Base-by-base conservation (phyloP, 1,140 invertebrate genomes). In the Rhopalosiphum padi region DNA sequence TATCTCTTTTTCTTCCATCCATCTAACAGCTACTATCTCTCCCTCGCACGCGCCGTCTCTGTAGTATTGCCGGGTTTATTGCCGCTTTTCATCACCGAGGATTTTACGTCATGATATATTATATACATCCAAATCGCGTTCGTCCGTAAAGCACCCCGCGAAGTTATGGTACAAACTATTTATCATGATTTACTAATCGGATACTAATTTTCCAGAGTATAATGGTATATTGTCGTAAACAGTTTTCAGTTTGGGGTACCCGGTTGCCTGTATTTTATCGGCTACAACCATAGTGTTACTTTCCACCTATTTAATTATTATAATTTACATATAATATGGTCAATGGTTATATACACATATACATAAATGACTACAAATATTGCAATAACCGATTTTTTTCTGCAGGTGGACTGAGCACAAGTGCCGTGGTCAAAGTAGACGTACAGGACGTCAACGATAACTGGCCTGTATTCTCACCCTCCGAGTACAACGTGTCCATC, bases 361-460 rank as follows among this genome's bases (percentile, higher is more conserved):
- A 60, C 48, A 15, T 77, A 77, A 11, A 46, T 46, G 11, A 1
- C 8, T 53, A 53, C 0, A 53, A 23, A 68, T n/a, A 68, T 83
- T 83, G 2, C 23, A 37, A 85, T 1, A 22, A 68, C 21, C 55
- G 41, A 30, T 37, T n/a, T 22, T 96, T 5, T 77, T 77, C 0
- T 94, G 93, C 96, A 99, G 98, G 98, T 94, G 98, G 98, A 48
- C 96, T 99, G 86, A 98, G 98, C 94, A 98, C 98, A 90, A 98
- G 97, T 41, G 98, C 98, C 18, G 98, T 98, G 95, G 97, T 99
- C 9, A 98, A 98, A 95, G 97, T 99, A 90, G 97, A 98, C 95
- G 96, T 99, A 83, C 97, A 97, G 37, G 98, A 99, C 95, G 97
- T 99, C 86, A 99, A 99, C 95, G 98, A 99, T 96, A 99, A 99